A percentile compares a stretch with the other conserved stretches of the same genome.
phyloP scores from a whole-genome alignment of 2,797 vertebrate genomes.

The Neosalanx taihuensis region DNA sequence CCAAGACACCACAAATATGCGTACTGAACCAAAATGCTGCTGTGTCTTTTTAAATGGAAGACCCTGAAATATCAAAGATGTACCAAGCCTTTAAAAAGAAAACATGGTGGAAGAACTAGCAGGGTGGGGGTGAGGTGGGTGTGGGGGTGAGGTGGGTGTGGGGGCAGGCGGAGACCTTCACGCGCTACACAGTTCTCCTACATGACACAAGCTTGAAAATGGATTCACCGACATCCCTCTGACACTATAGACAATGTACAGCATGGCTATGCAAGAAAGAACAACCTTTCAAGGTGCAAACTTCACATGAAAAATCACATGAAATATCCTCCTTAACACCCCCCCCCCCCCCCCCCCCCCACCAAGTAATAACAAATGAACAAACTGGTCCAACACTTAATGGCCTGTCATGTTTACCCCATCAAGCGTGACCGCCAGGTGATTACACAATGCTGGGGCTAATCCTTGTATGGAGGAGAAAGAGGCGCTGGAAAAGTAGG shows the following conservation, averaged over 20 bases:
- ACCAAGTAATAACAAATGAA: not conserved
- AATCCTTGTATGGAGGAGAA: not conserved
- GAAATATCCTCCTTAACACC: not conserved
- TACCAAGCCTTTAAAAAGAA: constrained; percentile 19
- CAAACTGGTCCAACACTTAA: not conserved
- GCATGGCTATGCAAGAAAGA: constrained; percentile 51
- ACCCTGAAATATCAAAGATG: constrained; percentile 44
- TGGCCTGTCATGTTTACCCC: not conserved
- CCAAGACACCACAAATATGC: constrained; percentile 7
- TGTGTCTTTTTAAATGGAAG: constrained; percentile 45
- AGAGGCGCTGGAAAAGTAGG: constrained; percentile 56
- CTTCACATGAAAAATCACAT: not conserved
- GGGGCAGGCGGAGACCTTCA: constrained; percentile 53
- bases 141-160: constrained; percentile 4
- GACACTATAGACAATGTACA: constrained; percentile 35
- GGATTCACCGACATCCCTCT: constrained; percentile 13
- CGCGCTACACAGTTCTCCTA: constrained; percentile 83
- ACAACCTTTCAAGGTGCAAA: not conserved
- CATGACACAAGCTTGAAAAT: constrained; percentile 41
- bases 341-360: too few species aligned
- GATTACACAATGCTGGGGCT: not conserved
- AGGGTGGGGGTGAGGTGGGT: constrained; percentile 15
- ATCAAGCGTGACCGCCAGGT: not conserved
- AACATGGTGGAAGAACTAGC: constrained; percentile 39
- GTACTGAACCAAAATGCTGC: constrained; percentile 26